Percentiles rank a stretch among this genome's conserved stretches.
Conservation (phyloP, 2,888 invertebrate species). For the Orthosia incerta region DNA sequence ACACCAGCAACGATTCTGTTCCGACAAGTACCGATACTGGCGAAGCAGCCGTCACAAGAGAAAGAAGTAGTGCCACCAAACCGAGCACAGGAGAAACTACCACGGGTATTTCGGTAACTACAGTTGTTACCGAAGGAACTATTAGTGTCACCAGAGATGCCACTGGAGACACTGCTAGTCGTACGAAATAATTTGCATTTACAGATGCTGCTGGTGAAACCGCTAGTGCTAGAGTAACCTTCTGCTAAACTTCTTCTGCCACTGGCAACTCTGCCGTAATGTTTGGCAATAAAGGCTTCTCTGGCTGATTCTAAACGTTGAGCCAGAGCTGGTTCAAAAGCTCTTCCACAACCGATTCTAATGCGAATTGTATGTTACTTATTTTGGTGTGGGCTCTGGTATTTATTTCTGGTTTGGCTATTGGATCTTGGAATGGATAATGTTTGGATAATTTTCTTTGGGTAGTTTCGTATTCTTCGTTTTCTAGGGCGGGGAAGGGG, state of each 20-base stretch:
- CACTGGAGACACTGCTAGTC: background rate
- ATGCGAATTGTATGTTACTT: background rate
- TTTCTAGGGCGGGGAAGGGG: background rate
- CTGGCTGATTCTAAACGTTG: background rate
- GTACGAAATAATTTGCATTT: background rate
- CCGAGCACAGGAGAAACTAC: background rate
- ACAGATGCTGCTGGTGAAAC: background rate
- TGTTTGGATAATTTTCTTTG: constrained; percentile 9
- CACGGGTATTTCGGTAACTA: background rate
- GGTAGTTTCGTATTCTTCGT: constrained; percentile 16
- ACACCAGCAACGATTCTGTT: background rate
- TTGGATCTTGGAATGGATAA: background rate
- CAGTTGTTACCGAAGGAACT: background rate
- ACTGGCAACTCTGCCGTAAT: background rate
- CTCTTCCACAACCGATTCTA: background rate
- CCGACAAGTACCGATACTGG: background rate
- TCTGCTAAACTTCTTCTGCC: background rate
- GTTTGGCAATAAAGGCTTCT: background rate
- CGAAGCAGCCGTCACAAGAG: background rate
- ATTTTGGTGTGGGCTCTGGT: background rate
- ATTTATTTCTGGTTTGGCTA: too few relatives aligned
- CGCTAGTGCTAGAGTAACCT: background rate
- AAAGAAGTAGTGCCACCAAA: too few relatives aligned
- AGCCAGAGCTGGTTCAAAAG: background rate
- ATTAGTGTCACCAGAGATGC: background rate